Percentiles rank a stretch among this genome's conserved stretches.
phyloP scores from a whole-genome alignment of 2,797 vertebrate species.

The Capromys pilorides region DNA sequence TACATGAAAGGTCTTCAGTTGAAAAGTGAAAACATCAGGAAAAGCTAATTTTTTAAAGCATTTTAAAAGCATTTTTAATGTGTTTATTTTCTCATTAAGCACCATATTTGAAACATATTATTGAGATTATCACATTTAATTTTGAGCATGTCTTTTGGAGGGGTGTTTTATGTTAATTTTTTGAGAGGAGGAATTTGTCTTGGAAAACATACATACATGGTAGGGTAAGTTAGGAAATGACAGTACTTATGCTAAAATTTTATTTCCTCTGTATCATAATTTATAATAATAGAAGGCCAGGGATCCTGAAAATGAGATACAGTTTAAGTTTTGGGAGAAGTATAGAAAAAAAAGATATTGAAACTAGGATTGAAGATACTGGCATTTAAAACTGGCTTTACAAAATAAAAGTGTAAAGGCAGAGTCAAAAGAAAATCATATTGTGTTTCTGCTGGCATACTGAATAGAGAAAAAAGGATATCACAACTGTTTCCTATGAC shows the following conservation, averaged over 20 bases:
- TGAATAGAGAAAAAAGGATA: neutral
- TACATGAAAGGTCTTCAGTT: neutral
- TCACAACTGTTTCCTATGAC: neutral
- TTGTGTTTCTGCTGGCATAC: no score
- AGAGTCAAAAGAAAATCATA: no score
- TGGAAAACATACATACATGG: neutral
- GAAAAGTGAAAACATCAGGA: neutral
- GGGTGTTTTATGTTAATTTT: slow-evolving; percentile 28
- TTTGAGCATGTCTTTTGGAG: neutral
- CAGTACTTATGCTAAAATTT: neutral
- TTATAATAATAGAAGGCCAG: neutral
- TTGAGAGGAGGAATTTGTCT: neutral
- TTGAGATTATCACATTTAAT: neutral
- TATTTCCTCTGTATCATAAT: neutral
- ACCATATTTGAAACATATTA: neutral
- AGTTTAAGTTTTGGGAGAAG: neutral
- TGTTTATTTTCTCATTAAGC: slow-evolving; percentile 25
- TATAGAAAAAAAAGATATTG: neutral
- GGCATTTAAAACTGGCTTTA: no score
- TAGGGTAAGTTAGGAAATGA: neutral
- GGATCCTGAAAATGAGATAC: neutral
- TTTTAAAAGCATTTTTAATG: neutral
- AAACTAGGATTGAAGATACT: neutral
- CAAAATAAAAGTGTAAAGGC: no score
- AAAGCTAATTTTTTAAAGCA: slow-evolving; percentile 48